Base-by-base conservation (phyloP, 1,140 invertebrate species). In the Drosophila micromelanica region DNA sequence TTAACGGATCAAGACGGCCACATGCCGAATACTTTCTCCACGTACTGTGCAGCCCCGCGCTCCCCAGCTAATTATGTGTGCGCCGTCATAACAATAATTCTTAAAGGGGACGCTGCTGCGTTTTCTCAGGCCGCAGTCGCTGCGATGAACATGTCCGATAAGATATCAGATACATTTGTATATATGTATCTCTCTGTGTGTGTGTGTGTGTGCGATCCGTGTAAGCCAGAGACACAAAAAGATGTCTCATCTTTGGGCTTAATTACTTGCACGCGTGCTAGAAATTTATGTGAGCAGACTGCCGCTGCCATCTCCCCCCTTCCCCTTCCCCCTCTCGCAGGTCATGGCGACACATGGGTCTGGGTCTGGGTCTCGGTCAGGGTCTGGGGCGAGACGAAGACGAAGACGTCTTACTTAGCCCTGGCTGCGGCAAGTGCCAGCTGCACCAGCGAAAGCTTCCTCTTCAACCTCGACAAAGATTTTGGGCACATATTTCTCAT, bases 211-310 rank as follows among this genome's bases (percentile, higher is more conserved):
- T 63, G 60, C 35, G 48, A 38, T 60, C n/a, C 64, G n/a, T 70
- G 59, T 74, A 70, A 70, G 59, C 57, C 46, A 55, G 17, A 60
- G 63, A 37, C 63, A 84, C 63, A 67, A 56, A 69, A 68, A 89
- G 84, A 89, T 89, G 84, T 82, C 79, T 74, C 84, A 80, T 89
- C 84, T 89, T 74, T 74, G 70, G 70, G 70, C 84, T 89, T 89
- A 89, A 89, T 89, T 89, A 89, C 84, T 84, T 68, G 79, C 79
- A 89, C 84, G 84, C 84, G 84, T 89, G 84, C 84, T 89, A 89
- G 82, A 86, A 73, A 87, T 87, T 86, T 62, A 70, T 84, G 78
- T 73, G 72, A 75, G 60, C 65, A 69, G 72, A 62, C 64, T 49
- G 56, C 27, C 13, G 30, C 30, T 60, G 13, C 62, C n/a, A 8